Evolutionary conservation across 2,113 vertebrate species (phyloP).

Genomic region (Odobenus rosmarus): DNA sequence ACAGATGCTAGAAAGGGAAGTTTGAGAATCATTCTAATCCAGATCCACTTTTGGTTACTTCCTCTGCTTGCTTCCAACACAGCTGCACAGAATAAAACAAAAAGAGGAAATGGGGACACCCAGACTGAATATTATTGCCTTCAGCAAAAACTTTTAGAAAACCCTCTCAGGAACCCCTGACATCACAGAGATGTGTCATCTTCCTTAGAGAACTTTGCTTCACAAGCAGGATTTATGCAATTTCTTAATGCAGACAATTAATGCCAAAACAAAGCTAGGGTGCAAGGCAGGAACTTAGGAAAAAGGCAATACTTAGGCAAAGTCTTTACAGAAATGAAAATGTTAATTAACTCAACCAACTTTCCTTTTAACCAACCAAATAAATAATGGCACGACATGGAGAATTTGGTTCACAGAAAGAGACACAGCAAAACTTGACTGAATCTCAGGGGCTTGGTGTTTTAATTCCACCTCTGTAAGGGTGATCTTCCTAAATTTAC

Average conservation of each 20-base stretch:
- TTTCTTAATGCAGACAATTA: neutral
- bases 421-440: neutral
- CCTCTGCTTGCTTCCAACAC: slow-evolving; percentile 61
- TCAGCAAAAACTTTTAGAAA: slow-evolving; percentile 34
- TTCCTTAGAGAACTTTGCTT: slow-evolving; percentile 27
- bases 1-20: slow-evolving; percentile 60
- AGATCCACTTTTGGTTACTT: slow-evolving; percentile 53
- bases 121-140: neutral
- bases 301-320: neutral
- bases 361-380: slow-evolving; percentile 20
- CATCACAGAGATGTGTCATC: slow-evolving; percentile 30
- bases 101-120: slow-evolving; percentile 63
- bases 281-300: neutral
- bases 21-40: neutral
- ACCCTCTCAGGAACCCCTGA: neutral
- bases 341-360: neutral
- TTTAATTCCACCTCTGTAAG: neutral
- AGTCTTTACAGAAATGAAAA: neutral
- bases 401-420: neutral
- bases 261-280: neutral
- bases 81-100: slow-evolving; percentile 67
- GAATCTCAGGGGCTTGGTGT: neutral
- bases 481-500: neutral
- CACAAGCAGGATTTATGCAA: neutral
- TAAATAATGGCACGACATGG: neutral